Conservation (phyloP, 2,888 invertebrate genomes). For the Gisinianus flammeolus region DNA sequence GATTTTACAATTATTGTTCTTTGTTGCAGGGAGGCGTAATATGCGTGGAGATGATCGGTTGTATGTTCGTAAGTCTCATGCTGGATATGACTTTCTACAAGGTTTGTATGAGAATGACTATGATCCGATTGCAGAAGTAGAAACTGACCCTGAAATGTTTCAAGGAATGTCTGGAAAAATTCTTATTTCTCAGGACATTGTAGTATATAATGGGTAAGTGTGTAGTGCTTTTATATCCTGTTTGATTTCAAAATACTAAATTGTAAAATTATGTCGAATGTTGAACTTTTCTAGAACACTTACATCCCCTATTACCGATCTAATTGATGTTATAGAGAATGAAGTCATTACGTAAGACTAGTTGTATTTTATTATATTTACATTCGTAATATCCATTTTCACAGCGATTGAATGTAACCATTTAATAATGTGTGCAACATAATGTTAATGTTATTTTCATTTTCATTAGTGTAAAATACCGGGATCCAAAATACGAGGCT, state of each 20-base stretch:
- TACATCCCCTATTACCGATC: conserved; percentile 74
- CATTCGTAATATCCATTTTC: not conserved
- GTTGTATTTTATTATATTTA: conserved; percentile 39
- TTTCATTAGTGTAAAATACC: conserved; percentile 69
- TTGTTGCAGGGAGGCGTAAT: conserved; percentile 81
- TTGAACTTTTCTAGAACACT: conserved; percentile 65
- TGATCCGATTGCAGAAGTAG: conserved; percentile 62
- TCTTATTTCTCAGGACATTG: conserved; percentile 74
- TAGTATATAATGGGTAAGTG: conserved; percentile 71
- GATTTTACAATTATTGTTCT: no score
- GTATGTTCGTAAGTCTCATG: conserved; percentile 78
- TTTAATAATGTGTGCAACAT: not conserved
- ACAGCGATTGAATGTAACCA: not conserved
- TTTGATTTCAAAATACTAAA: conserved; percentile 5
- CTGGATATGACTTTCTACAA: conserved; percentile 72
- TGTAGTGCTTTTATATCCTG: conserved; percentile 27
- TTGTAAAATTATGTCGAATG: not conserved
- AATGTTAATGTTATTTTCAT: conserved; percentile 61
- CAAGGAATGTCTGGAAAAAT: conserved; percentile 86
- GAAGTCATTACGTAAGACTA: conserved; percentile 63
- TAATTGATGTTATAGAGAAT: conserved; percentile 66
- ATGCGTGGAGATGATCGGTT: conserved; percentile 86
- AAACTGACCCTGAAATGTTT: conserved; percentile 71
- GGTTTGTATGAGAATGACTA: conserved; percentile 71
- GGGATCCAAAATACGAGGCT: conserved; percentile 78